phyloP scores from a whole-genome alignment of 92 coral and sea anemone genomes.

The Siderastrea siderea region DNA sequence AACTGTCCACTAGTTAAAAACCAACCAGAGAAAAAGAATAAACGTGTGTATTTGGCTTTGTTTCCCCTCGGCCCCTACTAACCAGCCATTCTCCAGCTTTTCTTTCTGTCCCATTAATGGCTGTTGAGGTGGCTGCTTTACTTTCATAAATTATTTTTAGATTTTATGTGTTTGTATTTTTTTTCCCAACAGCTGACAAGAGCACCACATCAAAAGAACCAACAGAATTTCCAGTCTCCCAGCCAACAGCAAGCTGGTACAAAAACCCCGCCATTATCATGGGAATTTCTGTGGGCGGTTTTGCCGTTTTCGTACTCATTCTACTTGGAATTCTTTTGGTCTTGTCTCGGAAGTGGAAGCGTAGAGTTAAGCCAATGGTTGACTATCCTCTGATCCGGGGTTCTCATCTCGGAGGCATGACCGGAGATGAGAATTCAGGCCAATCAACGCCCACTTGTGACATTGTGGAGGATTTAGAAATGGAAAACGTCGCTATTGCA shows the following conservation, averaged over 20 bases:
- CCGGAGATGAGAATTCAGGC: conserved; percentile 20
- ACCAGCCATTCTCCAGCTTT: too few relatives aligned
- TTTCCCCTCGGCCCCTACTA: too few relatives aligned
- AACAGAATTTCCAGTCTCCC: conserved; percentile 10
- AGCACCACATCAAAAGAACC: background rate
- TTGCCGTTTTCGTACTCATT: conserved; percentile 1
- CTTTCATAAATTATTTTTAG: background rate
- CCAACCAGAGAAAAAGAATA: too few relatives aligned
- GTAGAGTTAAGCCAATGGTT: background rate
- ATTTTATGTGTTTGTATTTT: background rate
- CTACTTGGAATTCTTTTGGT: background rate
- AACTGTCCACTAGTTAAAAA: too few relatives aligned
- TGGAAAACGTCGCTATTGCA: background rate
- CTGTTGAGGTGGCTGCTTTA: too few relatives aligned
- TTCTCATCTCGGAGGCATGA: conserved; percentile 19
- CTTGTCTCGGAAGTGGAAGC: conserved; percentile 15
- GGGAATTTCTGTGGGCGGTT: conserved; percentile 30
- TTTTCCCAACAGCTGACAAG: background rate
- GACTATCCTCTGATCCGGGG: conserved; percentile 33
- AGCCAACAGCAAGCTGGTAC: conserved; percentile 29
- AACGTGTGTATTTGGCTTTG: too few relatives aligned
- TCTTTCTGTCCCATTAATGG: too few relatives aligned
- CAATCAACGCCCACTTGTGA: conserved; percentile 8
- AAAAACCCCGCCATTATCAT: conserved; percentile 13
- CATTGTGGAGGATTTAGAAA: conserved; percentile 14